phyloP scores from a whole-genome alignment of 2,888 invertebrate species.

The Sphaeridia pumilis region DNA sequence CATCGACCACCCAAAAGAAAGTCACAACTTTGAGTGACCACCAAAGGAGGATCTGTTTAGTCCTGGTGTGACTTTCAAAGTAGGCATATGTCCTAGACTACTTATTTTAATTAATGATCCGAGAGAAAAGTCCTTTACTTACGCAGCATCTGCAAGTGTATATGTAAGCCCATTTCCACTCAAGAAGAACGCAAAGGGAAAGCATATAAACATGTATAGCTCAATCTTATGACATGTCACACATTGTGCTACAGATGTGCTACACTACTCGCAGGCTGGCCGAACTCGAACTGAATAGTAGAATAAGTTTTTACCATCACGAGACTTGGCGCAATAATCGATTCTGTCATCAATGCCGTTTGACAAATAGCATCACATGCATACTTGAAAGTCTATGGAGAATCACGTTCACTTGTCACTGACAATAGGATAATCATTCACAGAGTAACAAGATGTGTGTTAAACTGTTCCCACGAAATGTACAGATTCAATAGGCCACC shows the following conservation, averaged over 20 bases:
- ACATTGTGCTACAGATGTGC: too few relatives aligned
- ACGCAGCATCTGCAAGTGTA: too few relatives aligned
- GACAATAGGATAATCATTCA: not conserved
- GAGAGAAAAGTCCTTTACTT: not conserved
- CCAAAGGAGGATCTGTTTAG: constrained; percentile 28
- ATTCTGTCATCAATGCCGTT: not conserved
- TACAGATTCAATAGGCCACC: too few relatives aligned
- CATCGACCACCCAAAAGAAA: constrained; percentile 36
- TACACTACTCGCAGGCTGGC: too few relatives aligned
- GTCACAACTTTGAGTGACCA: constrained; percentile 36
- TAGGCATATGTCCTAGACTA: constrained; percentile 10
- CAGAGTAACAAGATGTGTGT: not conserved
- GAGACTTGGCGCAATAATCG: too few relatives aligned
- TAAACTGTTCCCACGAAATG: too few relatives aligned
- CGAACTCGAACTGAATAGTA: too few relatives aligned
- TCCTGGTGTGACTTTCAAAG: constrained; percentile 12
- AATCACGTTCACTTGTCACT: not conserved
- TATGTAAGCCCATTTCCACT: too few relatives aligned
- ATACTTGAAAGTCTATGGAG: not conserved
- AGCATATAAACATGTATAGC: too few relatives aligned
- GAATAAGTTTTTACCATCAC: too few relatives aligned
- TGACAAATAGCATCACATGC: not conserved
- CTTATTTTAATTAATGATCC: constrained; percentile 16
- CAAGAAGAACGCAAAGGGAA: too few relatives aligned
- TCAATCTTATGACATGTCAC: too few relatives aligned